These are phyloP conservation scores for Sphaerodactylus townsendi DNA, from an alignment of 2,113 vertebrate species.

Conservation along the genomic window DNA sequence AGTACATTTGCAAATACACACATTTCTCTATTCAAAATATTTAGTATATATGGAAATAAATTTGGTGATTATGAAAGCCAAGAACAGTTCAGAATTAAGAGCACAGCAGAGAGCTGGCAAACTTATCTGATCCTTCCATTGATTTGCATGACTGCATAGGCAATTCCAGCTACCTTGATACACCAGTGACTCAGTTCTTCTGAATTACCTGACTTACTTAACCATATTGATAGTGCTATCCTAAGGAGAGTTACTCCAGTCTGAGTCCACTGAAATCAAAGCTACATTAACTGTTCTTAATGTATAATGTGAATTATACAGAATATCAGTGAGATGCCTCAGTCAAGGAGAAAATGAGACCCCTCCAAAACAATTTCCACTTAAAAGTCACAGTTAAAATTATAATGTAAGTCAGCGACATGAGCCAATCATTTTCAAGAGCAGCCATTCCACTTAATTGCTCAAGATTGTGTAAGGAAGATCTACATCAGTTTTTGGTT, in stretches of 20 bases:
- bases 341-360: neutral
- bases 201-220: neutral
- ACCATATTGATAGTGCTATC: no score
- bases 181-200: neutral
- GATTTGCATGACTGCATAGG: neutral
- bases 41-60: neutral
- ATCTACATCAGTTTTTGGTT: neutral
- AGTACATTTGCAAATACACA: neutral
- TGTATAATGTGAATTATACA: neutral
- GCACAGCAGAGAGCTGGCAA: neutral
- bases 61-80: neutral
- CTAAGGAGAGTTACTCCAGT: no score
- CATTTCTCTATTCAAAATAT: slow-evolving; percentile 9
- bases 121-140: neutral
- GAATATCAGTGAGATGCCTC: neutral
- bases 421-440: neutral
- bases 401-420: neutral
- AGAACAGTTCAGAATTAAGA: neutral
- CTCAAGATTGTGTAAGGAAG: neutral
- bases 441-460: neutral
- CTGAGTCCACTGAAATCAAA: no score
- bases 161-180: neutral
- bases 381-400: slow-evolving; percentile 7
- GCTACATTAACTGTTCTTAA: no score
- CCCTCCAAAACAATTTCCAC: slow-evolving; percentile 13